A percentile compares a stretch with the other conserved stretches of the same genome.
phyloP scores from a whole-genome alignment of 2,113 vertebrate species.

The Trogon surrucura region DNA sequence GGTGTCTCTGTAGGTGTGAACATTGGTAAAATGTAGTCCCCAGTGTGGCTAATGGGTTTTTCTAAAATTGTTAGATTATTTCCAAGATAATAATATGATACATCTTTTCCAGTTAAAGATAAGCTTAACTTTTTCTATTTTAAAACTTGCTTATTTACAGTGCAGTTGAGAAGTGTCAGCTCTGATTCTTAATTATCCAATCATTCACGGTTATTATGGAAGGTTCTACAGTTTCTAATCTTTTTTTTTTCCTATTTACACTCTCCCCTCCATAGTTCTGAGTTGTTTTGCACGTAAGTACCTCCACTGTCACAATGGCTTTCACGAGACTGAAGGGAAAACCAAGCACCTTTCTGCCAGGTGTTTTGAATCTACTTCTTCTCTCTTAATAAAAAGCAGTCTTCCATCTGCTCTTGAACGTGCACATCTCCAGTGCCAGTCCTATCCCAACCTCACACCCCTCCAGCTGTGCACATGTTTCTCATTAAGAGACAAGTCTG shows the following conservation, averaged over 20 bases:
- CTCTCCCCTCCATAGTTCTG: not conserved
- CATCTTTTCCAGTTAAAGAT: not conserved
- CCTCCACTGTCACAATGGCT: not conserved
- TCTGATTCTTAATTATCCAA: not conserved
- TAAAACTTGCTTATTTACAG: not conserved
- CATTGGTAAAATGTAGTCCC: not conserved
- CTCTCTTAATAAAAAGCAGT: conserved; percentile 60
- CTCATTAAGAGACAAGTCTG: conserved; percentile 53
- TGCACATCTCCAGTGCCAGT: conserved; percentile 22
- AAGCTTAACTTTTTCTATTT: not conserved
- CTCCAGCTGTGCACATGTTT: conserved; percentile 38
- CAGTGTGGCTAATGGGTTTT: not conserved
- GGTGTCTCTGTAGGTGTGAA: not conserved
- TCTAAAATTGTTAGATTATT: not conserved
- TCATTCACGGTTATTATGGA: not conserved
- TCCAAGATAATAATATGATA: not conserved
- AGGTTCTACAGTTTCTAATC: not conserved
- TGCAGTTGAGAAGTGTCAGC: not conserved
- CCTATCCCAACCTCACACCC: conserved; percentile 17
- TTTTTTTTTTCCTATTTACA: not conserved
- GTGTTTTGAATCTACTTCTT: conserved; percentile 66
- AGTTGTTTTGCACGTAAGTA: not conserved
- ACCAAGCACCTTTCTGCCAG: conserved; percentile 39
- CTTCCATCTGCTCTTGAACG: conserved; percentile 51
- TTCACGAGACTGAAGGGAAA: conserved; percentile 9